Conservation (phyloP, 1,140 invertebrate genomes). For the Ceratina japonica region DNA sequence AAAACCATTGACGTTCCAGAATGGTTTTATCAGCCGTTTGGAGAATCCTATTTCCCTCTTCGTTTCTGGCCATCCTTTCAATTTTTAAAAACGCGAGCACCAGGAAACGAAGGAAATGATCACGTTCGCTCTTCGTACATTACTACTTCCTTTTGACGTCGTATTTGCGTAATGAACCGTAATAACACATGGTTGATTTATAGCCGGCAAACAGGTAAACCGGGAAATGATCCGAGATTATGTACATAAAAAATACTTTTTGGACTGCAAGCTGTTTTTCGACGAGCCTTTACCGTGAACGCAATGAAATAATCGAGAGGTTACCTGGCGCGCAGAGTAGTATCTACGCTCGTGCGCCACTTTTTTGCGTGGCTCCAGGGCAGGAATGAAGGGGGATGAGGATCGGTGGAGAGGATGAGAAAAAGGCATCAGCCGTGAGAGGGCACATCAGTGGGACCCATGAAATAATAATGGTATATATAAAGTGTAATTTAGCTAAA, state of each 20-base stretch:
- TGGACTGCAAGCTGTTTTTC: too few species aligned
- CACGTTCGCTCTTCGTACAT: slow-evolving; percentile 4
- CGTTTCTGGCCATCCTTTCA: not conserved
- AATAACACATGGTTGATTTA: slow-evolving; percentile 6
- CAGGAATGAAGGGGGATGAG: slow-evolving; percentile 14
- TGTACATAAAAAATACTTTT: too few species aligned
- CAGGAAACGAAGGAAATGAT: not conserved
- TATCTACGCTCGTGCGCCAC: slow-evolving; percentile 15
- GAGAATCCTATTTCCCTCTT: slow-evolving; percentile 27
- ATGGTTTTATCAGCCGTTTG: slow-evolving; percentile 50
- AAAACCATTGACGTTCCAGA: slow-evolving; percentile 56
- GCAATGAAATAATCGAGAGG: slow-evolving; percentile 42
- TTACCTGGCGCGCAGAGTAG: not conserved
- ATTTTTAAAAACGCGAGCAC: not conserved
- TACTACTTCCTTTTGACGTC: too few species aligned
- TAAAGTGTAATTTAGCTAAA: slow-evolving; percentile 78
- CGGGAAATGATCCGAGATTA: not conserved
- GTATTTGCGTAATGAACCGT: slow-evolving; percentile 20
- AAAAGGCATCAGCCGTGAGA: slow-evolving; percentile 70
- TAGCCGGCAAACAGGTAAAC: not conserved
- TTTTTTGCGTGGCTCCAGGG: slow-evolving; percentile 43
- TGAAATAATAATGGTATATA: slow-evolving; percentile 77
- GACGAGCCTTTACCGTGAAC: slow-evolving; percentile 13
- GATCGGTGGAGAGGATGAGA: slow-evolving; percentile 48
- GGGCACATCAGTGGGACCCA: slow-evolving; percentile 66